Percentiles rank a stretch among this genome's conserved stretches.
Evolutionary conservation across 1,140 invertebrate species (phyloP).

Genomic region (Meloidogyne chitwoodi): DNA sequence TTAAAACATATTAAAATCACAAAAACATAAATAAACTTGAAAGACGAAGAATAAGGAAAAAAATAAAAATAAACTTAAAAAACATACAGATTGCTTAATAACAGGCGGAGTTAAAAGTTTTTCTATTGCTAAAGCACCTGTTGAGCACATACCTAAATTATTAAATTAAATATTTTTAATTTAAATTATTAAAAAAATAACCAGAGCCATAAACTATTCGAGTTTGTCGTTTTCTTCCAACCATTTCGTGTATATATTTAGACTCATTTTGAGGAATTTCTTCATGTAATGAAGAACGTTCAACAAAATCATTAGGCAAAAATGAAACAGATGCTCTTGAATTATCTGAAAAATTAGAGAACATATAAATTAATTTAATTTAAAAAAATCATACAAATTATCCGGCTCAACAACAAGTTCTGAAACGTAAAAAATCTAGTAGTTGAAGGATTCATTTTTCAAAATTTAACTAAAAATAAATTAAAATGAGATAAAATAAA

Average conservation of each 20-base stretch:
- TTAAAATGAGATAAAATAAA: too few relatives aligned
- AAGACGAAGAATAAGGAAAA: too few relatives aligned
- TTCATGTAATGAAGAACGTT: not conserved
- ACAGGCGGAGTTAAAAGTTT: not conserved
- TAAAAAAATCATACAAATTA: not conserved
- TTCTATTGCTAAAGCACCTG: slow-evolving; percentile 12
- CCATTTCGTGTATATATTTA: not conserved
- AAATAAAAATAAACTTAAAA: not conserved
- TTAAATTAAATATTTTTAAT: too few relatives aligned
- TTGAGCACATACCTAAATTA: slow-evolving; percentile 1
- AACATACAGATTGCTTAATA: not conserved
- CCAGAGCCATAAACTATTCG: slow-evolving; percentile 26
- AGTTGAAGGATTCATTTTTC: not conserved
- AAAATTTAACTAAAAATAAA: too few relatives aligned
- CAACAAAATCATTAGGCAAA: not conserved
- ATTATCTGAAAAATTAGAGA: not conserved
- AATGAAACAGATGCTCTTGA: not conserved
- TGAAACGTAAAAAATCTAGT: not conserved
- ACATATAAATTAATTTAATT: not conserved
- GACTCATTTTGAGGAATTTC: not conserved
- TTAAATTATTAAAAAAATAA: not conserved
- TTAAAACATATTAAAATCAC: too few relatives aligned
- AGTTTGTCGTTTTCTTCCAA: not conserved
- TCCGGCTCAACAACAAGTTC: not conserved
- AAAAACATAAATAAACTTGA: too few relatives aligned